A percentile compares a stretch with the other conserved stretches of the same genome.
Evolutionary conservation across 2,797 vertebrate species (phyloP).

Genomic region (Alca torda): DNA sequence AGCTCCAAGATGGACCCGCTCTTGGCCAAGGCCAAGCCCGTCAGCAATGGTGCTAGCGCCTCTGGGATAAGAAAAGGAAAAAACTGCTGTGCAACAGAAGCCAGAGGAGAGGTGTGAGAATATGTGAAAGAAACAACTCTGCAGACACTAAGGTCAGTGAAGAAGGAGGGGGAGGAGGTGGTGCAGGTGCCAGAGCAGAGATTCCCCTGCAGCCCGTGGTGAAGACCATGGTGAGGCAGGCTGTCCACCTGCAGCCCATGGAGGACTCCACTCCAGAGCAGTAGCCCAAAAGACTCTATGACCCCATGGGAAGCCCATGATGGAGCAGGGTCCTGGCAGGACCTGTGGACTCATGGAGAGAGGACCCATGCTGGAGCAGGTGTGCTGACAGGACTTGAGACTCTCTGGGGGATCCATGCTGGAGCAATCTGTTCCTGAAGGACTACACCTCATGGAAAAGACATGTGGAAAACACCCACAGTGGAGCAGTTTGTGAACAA

Average conservation of each 20-base stretch:
- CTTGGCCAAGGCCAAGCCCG: fast-evolving
- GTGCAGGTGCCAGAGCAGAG: fast-evolving
- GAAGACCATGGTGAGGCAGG: too few species aligned
- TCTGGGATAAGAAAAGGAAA: background rate
- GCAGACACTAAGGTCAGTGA: background rate
- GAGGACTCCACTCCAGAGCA: background rate
- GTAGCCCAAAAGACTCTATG: background rate
- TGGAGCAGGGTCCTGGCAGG: background rate
- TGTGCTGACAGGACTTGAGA: background rate
- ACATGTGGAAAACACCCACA: too few species aligned
- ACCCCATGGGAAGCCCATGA: fast-evolving
- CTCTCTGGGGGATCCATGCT: fast-evolving
- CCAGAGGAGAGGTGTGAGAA: background rate
- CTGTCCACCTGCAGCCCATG: background rate
- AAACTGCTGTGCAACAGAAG: background rate
- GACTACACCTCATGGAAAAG: fast-evolving
- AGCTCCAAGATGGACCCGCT: fast-evolving
- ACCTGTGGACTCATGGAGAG: fast-evolving
- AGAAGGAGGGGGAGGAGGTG: background rate
- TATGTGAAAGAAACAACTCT: background rate
- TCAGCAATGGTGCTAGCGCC: fast-evolving
- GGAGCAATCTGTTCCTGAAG: background rate
- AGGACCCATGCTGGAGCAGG: background rate
- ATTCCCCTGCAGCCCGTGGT: background rate
- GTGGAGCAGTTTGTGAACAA: background rate